Evolutionary conservation across 35 echinoderm and acorn worm species (phyloP).

Genomic region (Lytechinus pictus): DNA sequence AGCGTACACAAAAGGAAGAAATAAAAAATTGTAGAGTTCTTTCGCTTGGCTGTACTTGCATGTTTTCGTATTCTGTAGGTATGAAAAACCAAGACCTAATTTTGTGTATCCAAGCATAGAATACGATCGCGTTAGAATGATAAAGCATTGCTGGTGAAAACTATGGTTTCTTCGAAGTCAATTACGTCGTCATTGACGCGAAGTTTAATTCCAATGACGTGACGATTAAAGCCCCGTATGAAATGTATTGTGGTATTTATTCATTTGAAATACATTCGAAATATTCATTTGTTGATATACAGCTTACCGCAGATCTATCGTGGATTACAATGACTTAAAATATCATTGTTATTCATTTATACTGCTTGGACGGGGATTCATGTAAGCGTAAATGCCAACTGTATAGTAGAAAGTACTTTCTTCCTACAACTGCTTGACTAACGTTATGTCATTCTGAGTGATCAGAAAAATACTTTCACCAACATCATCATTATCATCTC

Average conservation of each 20-base stretch:
- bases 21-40: background rate
- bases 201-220: background rate
- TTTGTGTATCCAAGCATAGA: constrained; percentile 28
- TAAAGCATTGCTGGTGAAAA: background rate
- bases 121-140: background rate
- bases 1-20: background rate
- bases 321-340: background rate
- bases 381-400: background rate
- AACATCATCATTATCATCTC: no score
- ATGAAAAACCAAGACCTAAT: constrained; percentile 24
- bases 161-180: background rate
- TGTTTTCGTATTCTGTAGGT: background rate
- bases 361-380: background rate
- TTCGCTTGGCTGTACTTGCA: background rate
- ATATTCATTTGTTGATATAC: background rate
- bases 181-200: constrained; percentile 5
- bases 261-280: background rate
- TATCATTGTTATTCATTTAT: background rate
- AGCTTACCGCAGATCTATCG: background rate
- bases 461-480: no score
- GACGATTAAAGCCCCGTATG: background rate
- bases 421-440: no score
- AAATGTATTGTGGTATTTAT: background rate
- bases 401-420: no score
- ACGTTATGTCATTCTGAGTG: no score